Percentiles rank a stretch among this genome's conserved stretches.
These are phyloP conservation scores for Naso thynnoides DNA, from an alignment of 2,797 vertebrate species.

Conservation along the genomic window DNA sequence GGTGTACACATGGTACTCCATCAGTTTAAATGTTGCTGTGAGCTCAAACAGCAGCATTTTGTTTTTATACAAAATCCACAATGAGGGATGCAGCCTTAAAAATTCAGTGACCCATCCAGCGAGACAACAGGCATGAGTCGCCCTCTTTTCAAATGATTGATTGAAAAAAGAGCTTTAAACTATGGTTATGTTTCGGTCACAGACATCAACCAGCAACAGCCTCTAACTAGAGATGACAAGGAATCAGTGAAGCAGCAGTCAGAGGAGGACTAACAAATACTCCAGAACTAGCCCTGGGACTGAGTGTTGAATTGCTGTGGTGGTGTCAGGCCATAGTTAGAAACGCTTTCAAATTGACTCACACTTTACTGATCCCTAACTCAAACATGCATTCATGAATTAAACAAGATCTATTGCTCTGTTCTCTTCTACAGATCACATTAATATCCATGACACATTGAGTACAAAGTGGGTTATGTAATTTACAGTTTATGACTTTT, in stretches of 20 bases:
- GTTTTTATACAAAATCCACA: slow-evolving; percentile 29
- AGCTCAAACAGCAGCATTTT: slow-evolving; percentile 38
- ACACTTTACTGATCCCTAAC: no score
- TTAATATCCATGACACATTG: neutral
- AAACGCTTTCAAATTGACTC: no score
- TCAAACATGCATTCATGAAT: no score
- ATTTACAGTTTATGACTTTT: slow-evolving; percentile 8
- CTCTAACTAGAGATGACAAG: slow-evolving; percentile 46
- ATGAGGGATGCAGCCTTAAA: slow-evolving; percentile 26
- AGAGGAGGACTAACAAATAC: slow-evolving; percentile 19
- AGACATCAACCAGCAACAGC: slow-evolving; percentile 31
- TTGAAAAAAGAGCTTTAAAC: slow-evolving; percentile 46
- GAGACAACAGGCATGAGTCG: slow-evolving; percentile 11
- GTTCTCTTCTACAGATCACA: neutral
- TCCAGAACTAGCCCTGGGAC: slow-evolving; percentile 4
- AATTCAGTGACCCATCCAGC: slow-evolving; percentile 31
- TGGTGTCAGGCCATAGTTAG: no score
- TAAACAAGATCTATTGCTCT: neutral
- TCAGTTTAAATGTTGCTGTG: slow-evolving; percentile 24
- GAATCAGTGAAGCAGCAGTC: slow-evolving; percentile 24
- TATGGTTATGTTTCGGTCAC: slow-evolving; percentile 46
- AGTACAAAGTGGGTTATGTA: slow-evolving; percentile 11
- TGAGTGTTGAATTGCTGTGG: no score
- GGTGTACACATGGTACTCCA: no score
- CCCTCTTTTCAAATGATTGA: slow-evolving; percentile 45